These are phyloP conservation scores for Conistra vaccinii DNA, from an alignment of 2,888 invertebrate species.

Conservation along the genomic window DNA sequence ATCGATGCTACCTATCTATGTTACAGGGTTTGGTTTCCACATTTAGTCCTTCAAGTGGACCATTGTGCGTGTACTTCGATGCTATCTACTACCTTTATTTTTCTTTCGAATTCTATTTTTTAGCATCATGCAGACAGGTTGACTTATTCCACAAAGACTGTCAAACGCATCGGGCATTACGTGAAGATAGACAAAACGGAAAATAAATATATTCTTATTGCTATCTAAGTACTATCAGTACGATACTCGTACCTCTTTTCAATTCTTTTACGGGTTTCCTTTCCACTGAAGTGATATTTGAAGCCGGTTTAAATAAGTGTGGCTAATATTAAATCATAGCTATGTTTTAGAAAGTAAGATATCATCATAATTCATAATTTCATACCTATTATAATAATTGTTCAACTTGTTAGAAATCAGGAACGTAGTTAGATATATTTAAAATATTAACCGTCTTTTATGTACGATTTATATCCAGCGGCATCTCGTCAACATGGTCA, in stretches of 20 bases:
- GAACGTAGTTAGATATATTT: not conserved
- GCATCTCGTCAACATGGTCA: constrained; percentile 35
- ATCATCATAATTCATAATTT: not conserved
- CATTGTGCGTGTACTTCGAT: no score
- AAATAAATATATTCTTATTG: not conserved
- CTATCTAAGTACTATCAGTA: not conserved
- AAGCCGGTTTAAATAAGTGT: not conserved
- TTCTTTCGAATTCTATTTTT: not conserved
- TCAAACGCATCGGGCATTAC: not conserved
- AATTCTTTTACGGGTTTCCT: not conserved
- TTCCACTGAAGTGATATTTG: not conserved
- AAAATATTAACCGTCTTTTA: not conserved
- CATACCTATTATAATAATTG: not conserved
- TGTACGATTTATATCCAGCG: constrained; percentile 35
- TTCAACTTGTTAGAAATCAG: constrained; percentile 8
- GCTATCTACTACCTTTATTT: not conserved
- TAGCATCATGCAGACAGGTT: not conserved
- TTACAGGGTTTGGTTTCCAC: no score
- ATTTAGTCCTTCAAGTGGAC: no score
- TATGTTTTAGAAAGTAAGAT: constrained; percentile 4
- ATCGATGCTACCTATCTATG: no score
- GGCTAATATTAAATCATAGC: not conserved
- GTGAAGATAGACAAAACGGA: not conserved
- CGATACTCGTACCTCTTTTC: not conserved
- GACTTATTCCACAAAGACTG: not conserved